These are phyloP conservation scores for Branchellion lobata DNA, from an alignment of 2,888 invertebrate genomes.

Conservation along the genomic window DNA sequence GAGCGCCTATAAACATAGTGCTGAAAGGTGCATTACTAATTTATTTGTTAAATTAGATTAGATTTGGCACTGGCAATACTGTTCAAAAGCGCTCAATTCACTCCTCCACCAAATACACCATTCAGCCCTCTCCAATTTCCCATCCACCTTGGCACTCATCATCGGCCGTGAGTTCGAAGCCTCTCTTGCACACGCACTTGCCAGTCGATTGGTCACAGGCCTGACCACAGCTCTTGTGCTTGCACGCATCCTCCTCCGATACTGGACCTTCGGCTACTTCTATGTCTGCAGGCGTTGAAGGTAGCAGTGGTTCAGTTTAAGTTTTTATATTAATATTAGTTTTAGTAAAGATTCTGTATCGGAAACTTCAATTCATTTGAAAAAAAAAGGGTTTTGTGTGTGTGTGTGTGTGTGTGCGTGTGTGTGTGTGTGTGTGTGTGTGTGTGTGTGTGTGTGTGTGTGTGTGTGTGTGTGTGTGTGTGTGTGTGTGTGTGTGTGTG, in stretches of 20 bases:
- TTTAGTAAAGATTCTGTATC: too few species aligned
- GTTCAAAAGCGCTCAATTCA: not conserved
- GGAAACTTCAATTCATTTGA: too few species aligned
- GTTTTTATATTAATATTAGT: too few species aligned
- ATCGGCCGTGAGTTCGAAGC: slow-evolving; percentile 48
- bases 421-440: too few species aligned
- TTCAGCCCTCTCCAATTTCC: not conserved
- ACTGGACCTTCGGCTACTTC: slow-evolving; percentile 43
- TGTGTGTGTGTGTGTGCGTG: too few species aligned
- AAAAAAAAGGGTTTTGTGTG: too few species aligned
- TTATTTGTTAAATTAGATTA: not conserved
- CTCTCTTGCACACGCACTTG: slow-evolving; percentile 50
- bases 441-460: too few species aligned
- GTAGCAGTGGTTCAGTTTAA: too few species aligned
- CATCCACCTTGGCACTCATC: slow-evolving; percentile 51
- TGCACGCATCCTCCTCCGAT: slow-evolving; percentile 43
- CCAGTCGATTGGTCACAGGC: slow-evolving; percentile 52
- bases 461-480: too few species aligned
- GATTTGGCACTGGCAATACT: not conserved
- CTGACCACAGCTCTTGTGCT: slow-evolving; percentile 47
- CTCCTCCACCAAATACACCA: not conserved
- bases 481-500: too few species aligned
- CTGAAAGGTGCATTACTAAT: too few species aligned
- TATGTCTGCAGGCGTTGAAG: slow-evolving; percentile 46
- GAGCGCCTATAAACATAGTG: too few species aligned